Evolutionary conservation across 2,797 vertebrate species (phyloP), one percentile per base, ranked within the genome.

Genomic region (Syngnathus rostellatus): DNA sequence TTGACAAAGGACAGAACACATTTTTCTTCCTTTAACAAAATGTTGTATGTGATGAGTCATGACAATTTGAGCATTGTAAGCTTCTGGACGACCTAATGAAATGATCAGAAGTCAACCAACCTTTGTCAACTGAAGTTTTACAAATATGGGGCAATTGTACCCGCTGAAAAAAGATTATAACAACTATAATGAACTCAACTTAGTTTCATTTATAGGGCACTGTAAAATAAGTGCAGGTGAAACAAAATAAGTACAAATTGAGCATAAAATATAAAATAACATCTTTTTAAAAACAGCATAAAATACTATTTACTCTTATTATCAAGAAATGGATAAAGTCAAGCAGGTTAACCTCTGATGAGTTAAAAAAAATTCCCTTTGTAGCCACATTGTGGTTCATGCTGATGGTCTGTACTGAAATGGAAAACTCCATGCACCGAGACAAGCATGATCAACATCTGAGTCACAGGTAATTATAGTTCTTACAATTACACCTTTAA

Each of bases 391-490:
- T 48, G 14, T 48, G 41, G 2, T 43, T 43, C 7, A 43, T 43
- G 45, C 16, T 48, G 45, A 48, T 7, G 45, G 45, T 48, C 38
- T 31, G 40, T 67, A 9, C 68, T 45, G 59, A 54, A 55, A 45
- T 71, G 74, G 70, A 76, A 76, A 76, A 76, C 51, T 74, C 60
- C 67, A 63, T 37, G 25, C 48, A 60, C 45, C 5, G 57, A 69
- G 40, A 66, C 61, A 54, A 71, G 53, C 53, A 46, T 62, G 54
- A 70, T 25, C 0, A 5, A 39, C 37, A 40, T 53, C 53, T 81
- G 74, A 74, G 66, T 81, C 76, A 78, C 41, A 8, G 39, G 51
- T 75, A 75, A 76, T 78, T 74, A 67, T 23, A 71, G 70, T 63
- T 67, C 64, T 65, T 72, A 74, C 68, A 64, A 64, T 65, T 62